Percentiles rank a stretch among this genome's conserved stretches.
Evolutionary conservation across 2,888 invertebrate species (phyloP).

Genomic region (Trichogramma evanescens): DNA sequence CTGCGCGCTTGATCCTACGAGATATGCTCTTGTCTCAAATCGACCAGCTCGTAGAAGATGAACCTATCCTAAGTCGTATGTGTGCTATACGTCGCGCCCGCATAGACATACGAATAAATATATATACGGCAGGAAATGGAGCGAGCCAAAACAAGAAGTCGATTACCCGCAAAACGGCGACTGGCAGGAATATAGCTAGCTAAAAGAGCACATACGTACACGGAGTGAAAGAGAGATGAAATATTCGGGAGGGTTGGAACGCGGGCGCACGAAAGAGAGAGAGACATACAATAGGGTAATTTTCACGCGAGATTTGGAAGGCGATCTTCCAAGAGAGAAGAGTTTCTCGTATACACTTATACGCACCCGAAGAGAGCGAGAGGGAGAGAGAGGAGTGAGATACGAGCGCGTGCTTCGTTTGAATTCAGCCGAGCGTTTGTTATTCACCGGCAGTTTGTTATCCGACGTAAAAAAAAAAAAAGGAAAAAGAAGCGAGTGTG

Average conservation of each 20-base stretch:
- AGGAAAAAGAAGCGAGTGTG: neutral
- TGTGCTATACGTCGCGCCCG: no score
- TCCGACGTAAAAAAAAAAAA: constrained; percentile 31
- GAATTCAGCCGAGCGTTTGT: constrained; percentile 47
- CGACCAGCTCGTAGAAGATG: no score
- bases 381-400: constrained; percentile 30
- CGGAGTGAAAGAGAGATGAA: constrained; percentile 33
- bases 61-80: no score
- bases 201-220: no score
- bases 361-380: neutral
- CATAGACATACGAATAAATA: no score
- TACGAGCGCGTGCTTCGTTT: constrained; percentile 38
- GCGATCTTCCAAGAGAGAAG: constrained; percentile 39
- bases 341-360: neutral
- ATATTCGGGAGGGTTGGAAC: constrained; percentile 31
- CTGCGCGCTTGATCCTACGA: no score
- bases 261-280: constrained; percentile 26
- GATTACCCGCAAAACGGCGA: constrained; percentile 39
- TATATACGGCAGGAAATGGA: constrained; percentile 1
- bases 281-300: constrained; percentile 45
- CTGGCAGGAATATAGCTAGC: neutral
- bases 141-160: constrained; percentile 43
- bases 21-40: no score
- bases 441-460: constrained; percentile 47
- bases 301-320: constrained; percentile 48